Evolutionary conservation across 2,797 vertebrate species (phyloP).

Genomic region (Scyliorhinus canicula): DNA sequence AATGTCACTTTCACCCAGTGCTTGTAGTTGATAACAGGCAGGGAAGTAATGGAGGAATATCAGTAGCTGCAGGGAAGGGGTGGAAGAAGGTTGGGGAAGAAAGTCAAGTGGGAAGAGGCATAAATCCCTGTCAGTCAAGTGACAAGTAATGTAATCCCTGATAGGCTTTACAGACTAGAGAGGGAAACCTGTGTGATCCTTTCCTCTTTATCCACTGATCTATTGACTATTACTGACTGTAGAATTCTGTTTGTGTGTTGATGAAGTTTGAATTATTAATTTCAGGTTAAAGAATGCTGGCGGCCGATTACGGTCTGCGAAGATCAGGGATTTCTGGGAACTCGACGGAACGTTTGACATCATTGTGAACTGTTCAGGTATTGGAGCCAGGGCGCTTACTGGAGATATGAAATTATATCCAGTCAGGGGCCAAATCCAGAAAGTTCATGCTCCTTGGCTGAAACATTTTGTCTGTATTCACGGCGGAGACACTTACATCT

Average conservation of each 20-base stretch:
- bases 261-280: conserved; percentile 34
- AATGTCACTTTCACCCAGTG: not conserved
- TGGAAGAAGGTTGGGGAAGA: not conserved
- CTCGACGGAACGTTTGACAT: conserved; percentile 64
- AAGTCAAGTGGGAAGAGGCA: not conserved
- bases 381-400: conserved; percentile 65
- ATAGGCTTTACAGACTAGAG: not conserved
- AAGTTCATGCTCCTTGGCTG: conserved; percentile 80
- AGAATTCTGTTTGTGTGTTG: not conserved
- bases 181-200: not conserved
- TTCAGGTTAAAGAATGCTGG: conserved; percentile 68
- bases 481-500: too few relatives aligned
- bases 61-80: not conserved
- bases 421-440: conserved; percentile 76
- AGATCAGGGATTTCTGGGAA: conserved; percentile 66
- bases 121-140: not conserved
- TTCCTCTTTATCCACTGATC: not conserved
- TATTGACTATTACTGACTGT: not conserved
- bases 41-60: not conserved
- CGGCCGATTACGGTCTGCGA: conserved; percentile 56
- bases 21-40: not conserved
- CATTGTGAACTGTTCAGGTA: conserved; percentile 79
- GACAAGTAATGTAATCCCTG: not conserved
- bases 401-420: conserved; percentile 64
- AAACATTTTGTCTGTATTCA: conserved; percentile 75